phyloP scores from a whole-genome alignment of 1,140 invertebrate species.

The Capitella teleta region DNA sequence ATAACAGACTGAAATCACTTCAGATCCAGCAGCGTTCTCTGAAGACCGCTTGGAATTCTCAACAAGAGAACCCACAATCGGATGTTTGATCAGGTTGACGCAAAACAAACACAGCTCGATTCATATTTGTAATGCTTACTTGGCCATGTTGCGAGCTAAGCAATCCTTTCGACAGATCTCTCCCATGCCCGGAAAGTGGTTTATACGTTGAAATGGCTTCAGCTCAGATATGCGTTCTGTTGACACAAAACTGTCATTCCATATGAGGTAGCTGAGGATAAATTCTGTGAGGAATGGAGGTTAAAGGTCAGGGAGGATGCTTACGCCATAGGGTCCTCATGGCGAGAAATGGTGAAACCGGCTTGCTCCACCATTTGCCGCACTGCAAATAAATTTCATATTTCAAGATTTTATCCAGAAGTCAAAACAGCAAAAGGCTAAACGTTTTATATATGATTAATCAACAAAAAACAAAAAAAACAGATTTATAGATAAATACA shows the following conservation, averaged over 20 bases:
- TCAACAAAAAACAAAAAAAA: too few species aligned
- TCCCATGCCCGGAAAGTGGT: constrained; percentile 42
- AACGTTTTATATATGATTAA: not conserved
- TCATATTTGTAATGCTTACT: too few species aligned
- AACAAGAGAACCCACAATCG: too few species aligned
- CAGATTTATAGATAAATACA: too few species aligned
- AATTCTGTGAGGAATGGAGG: too few species aligned
- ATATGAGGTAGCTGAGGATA: constrained; percentile 32
- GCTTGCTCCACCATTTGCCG: not conserved
- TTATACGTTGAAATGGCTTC: constrained; percentile 39
- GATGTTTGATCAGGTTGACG: too few species aligned
- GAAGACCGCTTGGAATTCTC: too few species aligned
- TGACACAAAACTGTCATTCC: constrained; percentile 39
- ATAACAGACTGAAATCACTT: too few species aligned
- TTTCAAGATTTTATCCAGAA: not conserved
- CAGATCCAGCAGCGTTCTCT: too few species aligned
- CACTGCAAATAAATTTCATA: not conserved
- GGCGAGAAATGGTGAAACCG: not conserved
- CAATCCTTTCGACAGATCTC: constrained; percentile 40
- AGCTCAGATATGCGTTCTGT: constrained; percentile 36
- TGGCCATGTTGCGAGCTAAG: constrained; percentile 36
- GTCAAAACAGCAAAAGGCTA: not conserved
- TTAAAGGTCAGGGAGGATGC: too few species aligned
- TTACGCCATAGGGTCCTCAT: not conserved
- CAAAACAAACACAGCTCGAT: too few species aligned